phyloP scores from a whole-genome alignment of 2,888 invertebrate species.

The Nomada hirtipes region DNA sequence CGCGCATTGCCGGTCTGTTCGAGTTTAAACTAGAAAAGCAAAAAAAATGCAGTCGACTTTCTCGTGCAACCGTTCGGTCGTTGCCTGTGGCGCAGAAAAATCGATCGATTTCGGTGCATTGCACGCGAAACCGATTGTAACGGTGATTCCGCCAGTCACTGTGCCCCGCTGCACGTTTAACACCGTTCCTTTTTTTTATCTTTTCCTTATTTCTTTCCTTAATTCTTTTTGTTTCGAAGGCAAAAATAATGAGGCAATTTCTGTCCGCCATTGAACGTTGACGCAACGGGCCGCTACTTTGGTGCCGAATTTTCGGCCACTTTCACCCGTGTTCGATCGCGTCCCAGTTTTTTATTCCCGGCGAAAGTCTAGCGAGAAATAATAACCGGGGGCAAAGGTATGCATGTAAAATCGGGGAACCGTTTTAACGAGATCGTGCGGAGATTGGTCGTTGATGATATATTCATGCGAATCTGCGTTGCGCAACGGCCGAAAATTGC shows the following conservation, averaged over 20 bases:
- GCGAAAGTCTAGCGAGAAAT: constrained; percentile 47
- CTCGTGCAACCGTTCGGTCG: constrained; percentile 43
- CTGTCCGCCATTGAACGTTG: constrained; percentile 21
- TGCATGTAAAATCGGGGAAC: constrained; percentile 2
- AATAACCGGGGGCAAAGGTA: constrained; percentile 36
- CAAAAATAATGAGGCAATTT: constrained; percentile 57
- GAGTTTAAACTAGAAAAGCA: background rate
- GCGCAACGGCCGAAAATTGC: background rate
- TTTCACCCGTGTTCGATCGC: constrained; percentile 54
- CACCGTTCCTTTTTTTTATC: background rate
- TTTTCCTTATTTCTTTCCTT: background rate
- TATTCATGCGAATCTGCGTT: background rate
- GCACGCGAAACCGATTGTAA: constrained; percentile 33
- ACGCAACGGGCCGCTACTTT: constrained; percentile 35
- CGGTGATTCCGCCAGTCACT: constrained; percentile 31
- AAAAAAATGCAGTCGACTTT: constrained; percentile 55
- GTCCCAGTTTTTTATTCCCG: constrained; percentile 6
- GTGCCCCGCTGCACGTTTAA: background rate
- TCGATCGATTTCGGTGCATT: constrained; percentile 45
- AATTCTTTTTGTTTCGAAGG: background rate
- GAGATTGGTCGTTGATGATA: background rate
- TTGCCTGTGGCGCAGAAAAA: constrained; percentile 3
- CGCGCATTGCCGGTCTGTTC: constrained; percentile 35
- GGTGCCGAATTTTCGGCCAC: constrained; percentile 41
- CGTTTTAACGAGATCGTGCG: constrained; percentile 24